Evolutionary conservation across 2,113 vertebrate genomes (phyloP).

Genomic region (Festucalex cinctus): DNA sequence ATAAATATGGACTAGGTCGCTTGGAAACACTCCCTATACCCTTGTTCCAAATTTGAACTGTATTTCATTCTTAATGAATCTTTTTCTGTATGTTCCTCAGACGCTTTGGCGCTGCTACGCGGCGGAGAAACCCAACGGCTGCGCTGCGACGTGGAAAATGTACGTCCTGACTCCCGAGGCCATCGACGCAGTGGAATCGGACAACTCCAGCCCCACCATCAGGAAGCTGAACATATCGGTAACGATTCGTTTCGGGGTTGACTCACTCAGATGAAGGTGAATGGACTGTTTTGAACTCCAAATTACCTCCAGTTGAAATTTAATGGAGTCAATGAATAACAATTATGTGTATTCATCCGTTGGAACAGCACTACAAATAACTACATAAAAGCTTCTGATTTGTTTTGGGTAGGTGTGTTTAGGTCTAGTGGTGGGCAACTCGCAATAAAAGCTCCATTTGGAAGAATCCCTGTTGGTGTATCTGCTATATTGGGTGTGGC

Average conservation of each 20-base stretch:
- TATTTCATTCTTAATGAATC: neutral
- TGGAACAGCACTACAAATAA: too few species aligned
- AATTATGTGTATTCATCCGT: too few species aligned
- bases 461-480: too few species aligned
- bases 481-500: too few species aligned
- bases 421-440: too few species aligned
- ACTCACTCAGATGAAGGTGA: neutral
- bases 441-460: too few species aligned
- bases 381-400: too few species aligned
- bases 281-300: neutral
- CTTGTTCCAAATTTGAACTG: too few species aligned
- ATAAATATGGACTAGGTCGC: too few species aligned
- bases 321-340: neutral
- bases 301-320: neutral
- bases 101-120: constrained; percentile 86
- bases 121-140: constrained; percentile 78
- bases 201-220: constrained; percentile 68
- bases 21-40: too few species aligned
- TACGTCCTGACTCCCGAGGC: constrained; percentile 70
- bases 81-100: constrained; percentile 51
- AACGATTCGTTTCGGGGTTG: constrained; percentile 17
- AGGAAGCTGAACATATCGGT: constrained; percentile 76
- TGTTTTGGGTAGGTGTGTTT: too few species aligned
- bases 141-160: constrained; percentile 84
- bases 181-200: constrained; percentile 53